Conservation (phyloP, 1,140 invertebrate genomes). For the Daktulosphaira vitifoliae region DNA sequence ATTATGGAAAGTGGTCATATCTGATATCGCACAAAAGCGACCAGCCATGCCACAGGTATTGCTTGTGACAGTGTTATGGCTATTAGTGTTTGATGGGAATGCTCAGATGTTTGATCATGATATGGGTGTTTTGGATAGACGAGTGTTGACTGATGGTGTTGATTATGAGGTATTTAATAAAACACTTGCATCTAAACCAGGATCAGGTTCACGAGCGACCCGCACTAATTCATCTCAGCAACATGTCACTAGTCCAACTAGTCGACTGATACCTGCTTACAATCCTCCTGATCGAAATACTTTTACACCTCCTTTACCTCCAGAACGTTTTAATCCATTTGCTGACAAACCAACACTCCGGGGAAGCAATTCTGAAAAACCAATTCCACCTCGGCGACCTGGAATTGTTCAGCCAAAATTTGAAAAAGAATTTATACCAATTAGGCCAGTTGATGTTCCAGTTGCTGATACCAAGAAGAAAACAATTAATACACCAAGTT, state of each 20-base stretch:
- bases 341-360: constrained; percentile 71
- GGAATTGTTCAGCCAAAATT: constrained; percentile 47
- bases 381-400: constrained; percentile 35
- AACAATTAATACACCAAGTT: constrained; percentile 57
- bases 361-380: constrained; percentile 50
- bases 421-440: constrained; percentile 67
- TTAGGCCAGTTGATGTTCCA: constrained; percentile 54
- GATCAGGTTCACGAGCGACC: constrained; percentile 16
- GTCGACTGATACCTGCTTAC: constrained; percentile 54
- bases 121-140: constrained; percentile 32
- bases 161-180: constrained; percentile 39
- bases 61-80: constrained; percentile 14
- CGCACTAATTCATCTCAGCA: constrained; percentile 18
- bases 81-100: constrained; percentile 9
- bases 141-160: constrained; percentile 35
- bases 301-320: constrained; percentile 68
- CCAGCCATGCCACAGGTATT: constrained; percentile 29
- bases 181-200: constrained; percentile 38
- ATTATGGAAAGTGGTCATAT: constrained; percentile 15
- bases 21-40: constrained; percentile 27
- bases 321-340: constrained; percentile 66
- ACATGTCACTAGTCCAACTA: constrained; percentile 35
- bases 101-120: constrained; percentile 16
- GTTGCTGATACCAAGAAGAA: constrained; percentile 53
- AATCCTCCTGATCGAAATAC: constrained; percentile 64